Evolutionary conservation across 2,113 vertebrate species (phyloP).

Genomic region (Anolis carolinensis): DNA sequence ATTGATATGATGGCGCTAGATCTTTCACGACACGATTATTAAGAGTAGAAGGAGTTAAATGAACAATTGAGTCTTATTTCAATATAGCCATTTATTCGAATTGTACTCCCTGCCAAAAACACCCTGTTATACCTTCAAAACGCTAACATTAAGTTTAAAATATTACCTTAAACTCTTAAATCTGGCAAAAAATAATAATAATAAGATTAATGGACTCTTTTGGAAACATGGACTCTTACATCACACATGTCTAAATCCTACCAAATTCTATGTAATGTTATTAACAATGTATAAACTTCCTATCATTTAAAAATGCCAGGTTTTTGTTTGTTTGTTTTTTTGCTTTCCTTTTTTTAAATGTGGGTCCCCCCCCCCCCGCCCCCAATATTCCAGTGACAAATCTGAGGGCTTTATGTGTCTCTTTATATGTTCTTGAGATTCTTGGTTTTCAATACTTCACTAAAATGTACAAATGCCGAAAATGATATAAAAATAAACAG

Average conservation of each 20-base stretch:
- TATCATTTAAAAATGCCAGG: no score
- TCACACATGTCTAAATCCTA: neutral
- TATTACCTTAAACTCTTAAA: no score
- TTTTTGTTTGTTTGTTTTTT: no score
- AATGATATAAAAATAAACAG: neutral
- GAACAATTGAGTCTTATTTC: neutral
- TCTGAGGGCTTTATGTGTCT: neutral
- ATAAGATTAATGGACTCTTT: no score
- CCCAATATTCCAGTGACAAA: neutral
- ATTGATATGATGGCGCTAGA: neutral
- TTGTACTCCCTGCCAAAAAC: no score
- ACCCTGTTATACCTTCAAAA: no score
- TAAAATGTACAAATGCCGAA: neutral
- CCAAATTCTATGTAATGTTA: neutral
- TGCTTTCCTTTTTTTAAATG: no score
- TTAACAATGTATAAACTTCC: no score
- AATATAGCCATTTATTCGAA: neutral
- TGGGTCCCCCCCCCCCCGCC: no score
- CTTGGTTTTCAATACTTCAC: neutral
- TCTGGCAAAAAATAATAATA: no score
- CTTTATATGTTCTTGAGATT: neutral
- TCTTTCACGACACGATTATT: neutral
- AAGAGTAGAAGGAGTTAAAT: neutral
- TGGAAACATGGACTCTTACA: no score
- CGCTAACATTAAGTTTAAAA: no score